Base-by-base conservation (phyloP, 2,888 invertebrate genomes). In the Pachydiplax longipennis region DNA sequence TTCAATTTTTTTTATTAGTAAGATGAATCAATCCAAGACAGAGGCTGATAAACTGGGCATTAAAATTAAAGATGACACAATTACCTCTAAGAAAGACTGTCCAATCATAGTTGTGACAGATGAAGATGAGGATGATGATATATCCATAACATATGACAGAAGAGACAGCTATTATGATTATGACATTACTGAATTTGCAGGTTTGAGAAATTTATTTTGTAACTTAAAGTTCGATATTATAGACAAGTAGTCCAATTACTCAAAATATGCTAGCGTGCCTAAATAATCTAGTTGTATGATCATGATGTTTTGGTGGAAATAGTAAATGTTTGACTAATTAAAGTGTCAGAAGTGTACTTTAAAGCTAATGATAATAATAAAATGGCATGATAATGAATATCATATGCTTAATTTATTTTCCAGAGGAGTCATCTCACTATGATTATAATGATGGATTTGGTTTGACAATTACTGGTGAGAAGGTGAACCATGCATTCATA, bases 121-220 rank as follows among this genome's bases (percentile, higher is more conserved):
- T 8, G 87, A 87, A 37, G 61, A 65, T 18, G 40, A 61, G 15
- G 61, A 40, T 37, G 87, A 87, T 37, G 58, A 35, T 3, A 12
- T 12, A 22, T 87, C 61, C 12, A 61, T 37, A n/a, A 65, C 61
- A 22, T 61, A 61, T 37, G 61, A 87, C 37, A 40, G 61, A 2
- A 37, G 61, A 37, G 87, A 87, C 61, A 87, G 87, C 18, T 87
- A 58, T 58, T 58, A 87, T 61, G 87, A 87, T 31, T 83, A 83
- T 65, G 87, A 87, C 13, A 31, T 31, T 12, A 2, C 31, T 73
- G 73, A 31, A 73, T 73, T 13, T 31, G 22, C 25, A 73, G 73
- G 73, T 73, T 73, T 31, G 73, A 18, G 18, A 18, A 8, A 53
- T 53, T 18, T 53, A 18, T 53, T 53, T 44, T 8, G 44, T 44